Percentiles rank a stretch among this genome's conserved stretches.
phyloP scores from a whole-genome alignment of 2,113 vertebrate species.

The Setophaga kirtlandii region DNA sequence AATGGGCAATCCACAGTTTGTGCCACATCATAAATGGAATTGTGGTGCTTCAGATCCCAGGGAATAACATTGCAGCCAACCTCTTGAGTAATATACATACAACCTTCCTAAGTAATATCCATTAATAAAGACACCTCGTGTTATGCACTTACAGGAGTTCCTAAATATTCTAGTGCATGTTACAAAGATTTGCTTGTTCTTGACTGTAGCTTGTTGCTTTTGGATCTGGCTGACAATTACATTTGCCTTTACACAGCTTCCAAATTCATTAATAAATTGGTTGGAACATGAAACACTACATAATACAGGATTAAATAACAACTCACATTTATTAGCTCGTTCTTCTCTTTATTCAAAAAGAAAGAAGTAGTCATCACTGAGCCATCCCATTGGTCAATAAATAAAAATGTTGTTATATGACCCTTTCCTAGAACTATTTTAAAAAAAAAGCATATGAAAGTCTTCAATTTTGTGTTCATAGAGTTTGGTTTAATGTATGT shows the following conservation, averaged over 20 bases:
- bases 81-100: neutral
- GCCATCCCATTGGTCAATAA: neutral
- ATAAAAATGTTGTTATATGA: neutral
- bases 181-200: neutral
- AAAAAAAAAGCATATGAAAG: neutral
- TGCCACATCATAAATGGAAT: neutral
- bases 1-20: neutral
- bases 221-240: neutral
- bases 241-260: neutral
- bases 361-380: neutral
- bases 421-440: neutral
- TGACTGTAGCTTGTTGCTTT: neutral
- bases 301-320: neutral
- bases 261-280: neutral
- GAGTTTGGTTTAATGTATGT: neutral
- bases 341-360: neutral
- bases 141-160: neutral
- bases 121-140: neutral
- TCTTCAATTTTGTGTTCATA: neutral
- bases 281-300: neutral
- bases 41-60: neutral
- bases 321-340: neutral
- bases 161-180: fast-evolving
- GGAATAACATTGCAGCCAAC: neutral
- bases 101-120: neutral